Conservation (phyloP, 2,797 vertebrate genomes). For the Semaprochilodus insignis region DNA sequence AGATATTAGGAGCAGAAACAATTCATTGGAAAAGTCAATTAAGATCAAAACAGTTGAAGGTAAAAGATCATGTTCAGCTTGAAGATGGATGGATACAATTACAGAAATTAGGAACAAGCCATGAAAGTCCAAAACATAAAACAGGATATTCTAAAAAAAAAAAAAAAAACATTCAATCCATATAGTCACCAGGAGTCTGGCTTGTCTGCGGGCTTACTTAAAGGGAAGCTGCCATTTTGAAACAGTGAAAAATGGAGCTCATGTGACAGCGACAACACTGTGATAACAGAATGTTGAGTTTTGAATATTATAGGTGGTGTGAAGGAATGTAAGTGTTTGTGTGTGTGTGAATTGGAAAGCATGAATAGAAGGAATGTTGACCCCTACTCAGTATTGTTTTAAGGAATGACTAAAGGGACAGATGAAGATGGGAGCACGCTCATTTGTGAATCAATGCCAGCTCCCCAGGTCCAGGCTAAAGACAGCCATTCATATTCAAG, state of each 20-base stretch:
- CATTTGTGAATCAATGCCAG: conserved; percentile 60
- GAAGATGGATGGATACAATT: no score
- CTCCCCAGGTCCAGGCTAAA: conserved; percentile 24
- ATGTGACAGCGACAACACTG: neutral
- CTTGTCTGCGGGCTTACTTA: neutral
- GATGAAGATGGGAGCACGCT: conserved; percentile 40
- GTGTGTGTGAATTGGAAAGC: neutral
- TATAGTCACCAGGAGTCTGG: no score
- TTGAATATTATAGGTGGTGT: neutral
- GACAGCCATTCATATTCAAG: conserved; percentile 45
- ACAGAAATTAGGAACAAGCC: no score
- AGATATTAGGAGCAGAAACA: no score
- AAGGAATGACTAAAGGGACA: conserved; percentile 42
- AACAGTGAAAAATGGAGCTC: no score
- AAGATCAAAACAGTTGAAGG: no score
- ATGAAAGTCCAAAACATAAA: no score
- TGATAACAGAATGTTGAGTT: neutral
- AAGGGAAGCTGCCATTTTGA: neutral
- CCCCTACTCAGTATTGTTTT: conserved; percentile 37
- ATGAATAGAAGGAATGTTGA: conserved; percentile 14
- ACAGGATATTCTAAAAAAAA: no score
- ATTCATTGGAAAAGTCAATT: no score
- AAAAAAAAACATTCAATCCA: no score
- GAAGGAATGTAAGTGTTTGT: conserved; percentile 7
- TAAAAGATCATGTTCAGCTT: no score